Evolutionary conservation across 2,888 invertebrate species (phyloP), one percentile per base, ranked within the genome.

Genomic region (Himalopsyche kuldschensis): DNA sequence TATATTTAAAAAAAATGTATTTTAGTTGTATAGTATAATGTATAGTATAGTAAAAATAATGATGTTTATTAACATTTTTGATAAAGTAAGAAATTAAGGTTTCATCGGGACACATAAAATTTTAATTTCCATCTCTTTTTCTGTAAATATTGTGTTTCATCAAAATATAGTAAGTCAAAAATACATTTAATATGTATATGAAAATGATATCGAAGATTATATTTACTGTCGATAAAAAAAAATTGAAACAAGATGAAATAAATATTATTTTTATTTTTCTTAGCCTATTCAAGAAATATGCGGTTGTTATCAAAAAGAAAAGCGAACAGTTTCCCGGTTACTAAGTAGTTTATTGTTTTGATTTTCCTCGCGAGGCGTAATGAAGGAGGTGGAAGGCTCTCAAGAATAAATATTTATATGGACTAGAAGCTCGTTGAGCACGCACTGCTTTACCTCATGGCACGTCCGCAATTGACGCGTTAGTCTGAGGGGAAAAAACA

Each of bases 401-500:
- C 75, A 31, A 24, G 75, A 75, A 75, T 75, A 75, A 75, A 75
- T 75, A 75, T 75, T 75, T 75, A 75, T 75, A 75, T 31, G 75
- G 17, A 75, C 30, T 31, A 5, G 55, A 55, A 55, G 75, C 55
- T 6, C 75, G n/a, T n/a, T 32, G 17, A 27, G 31, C 75, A 31
- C 75, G 75, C 75, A 75, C 75, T 6, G 31, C 6, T 55, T 55
- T 55, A 55, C 20, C 55, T 55, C 20, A 55, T 20, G 24, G 17
- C 55, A 55, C 55, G 55, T 55, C 55, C 55, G 20, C 55, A 55
- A 20, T 55, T 55, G 55, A 15, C 55, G 24, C 20, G 55, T 55
- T 20, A 20, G 55, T 48, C 48, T 48, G 48, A 8, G 10, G 35
- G 10, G 48, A 20, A 55, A 55, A 55, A 55, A 55, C 55, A 55